Evolutionary conservation across 2,113 vertebrate genomes (phyloP), one percentile per base, ranked within the genome.

Genomic region (Channa argus): DNA sequence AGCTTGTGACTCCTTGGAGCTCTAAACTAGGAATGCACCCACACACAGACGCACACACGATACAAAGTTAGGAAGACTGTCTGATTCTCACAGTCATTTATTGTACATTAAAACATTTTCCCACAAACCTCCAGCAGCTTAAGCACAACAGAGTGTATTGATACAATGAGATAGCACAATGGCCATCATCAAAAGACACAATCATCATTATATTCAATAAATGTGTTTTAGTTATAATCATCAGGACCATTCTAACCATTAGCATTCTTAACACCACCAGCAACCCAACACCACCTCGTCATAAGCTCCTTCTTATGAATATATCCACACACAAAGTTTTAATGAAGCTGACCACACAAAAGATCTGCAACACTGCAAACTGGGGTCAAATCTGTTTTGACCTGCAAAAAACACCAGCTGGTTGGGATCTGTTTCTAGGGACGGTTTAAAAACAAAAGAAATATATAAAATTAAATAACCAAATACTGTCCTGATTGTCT

Each of bases 41-140:
- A 24, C 24, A 41, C 39, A 7, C 41, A 24, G 10, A 77, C 24
- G 39, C 38, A 39, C 44, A 54, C 4, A 13, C 2, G 47, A 52
- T 44, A 24, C 12, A 78, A 46, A 64, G 24, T n/a, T 8, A 34
- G 47, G 62, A 37, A 74, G 9, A 39, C 43, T 0, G 6, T 11
- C 38, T 46, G 77, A 67, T 78, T 90, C 92, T 74, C 47, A 51
- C 75, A 83, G 82, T 89, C 56, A 87, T 94, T 95, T 94, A 93
- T 94, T 89, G 72, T 82, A 94, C 92, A 92, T 86, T 86, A 87
- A 89, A 93, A 93, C 89, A 88, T 83, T 87, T 87, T 88, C 76
- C 68, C 82, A 90, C 83, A 89, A 88, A 78, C 78, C 88, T 91
- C 86, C 84, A 87, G 87, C 85, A 83, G 91, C 83, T 83, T 74